phyloP scores from a whole-genome alignment of 64 coral and sea anemone species.

The Acropora tenuis region DNA sequence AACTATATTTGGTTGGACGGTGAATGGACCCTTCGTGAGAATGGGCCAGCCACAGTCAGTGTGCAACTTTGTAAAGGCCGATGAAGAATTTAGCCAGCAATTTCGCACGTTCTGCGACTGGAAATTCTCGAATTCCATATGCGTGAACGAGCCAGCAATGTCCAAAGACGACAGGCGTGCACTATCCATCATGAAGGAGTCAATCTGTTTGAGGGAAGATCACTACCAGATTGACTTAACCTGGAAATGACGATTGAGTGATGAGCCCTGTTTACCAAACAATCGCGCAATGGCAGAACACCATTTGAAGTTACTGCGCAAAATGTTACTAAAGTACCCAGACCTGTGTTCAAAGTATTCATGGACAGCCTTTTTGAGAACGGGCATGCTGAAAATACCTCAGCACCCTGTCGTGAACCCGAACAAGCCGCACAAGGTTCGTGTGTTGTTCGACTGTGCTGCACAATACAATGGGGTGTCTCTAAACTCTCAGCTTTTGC shows the following conservation, averaged over 20 bases:
- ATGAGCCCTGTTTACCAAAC: conserved; percentile 28
- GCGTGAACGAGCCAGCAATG: conserved; percentile 1
- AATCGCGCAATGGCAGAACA: conserved; percentile 40
- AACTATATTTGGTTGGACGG: conserved; percentile 39
- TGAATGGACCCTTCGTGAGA: conserved; percentile 35
- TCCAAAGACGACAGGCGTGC: conserved; percentile 48
- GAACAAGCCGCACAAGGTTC: conserved; percentile 60
- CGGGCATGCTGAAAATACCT: conserved; percentile 29
- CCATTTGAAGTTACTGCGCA: conserved; percentile 9
- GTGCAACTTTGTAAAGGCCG: conserved; percentile 24
- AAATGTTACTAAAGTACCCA: conserved; percentile 18
- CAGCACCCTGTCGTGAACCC: conserved; percentile 67
- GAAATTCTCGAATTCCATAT: conserved; percentile 41
- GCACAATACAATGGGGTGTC: conserved; percentile 15
- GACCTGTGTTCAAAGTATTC: conserved; percentile 38
- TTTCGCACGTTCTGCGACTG: conserved; percentile 48
- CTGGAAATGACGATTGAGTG: conserved; percentile 18
- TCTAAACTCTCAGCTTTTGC: conserved; percentile 24
- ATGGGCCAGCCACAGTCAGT: not conserved
- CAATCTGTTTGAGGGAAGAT: conserved; percentile 1
- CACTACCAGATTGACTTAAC: conserved; percentile 59
- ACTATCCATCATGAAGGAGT: conserved; percentile 41
- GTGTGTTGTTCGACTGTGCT: conserved; percentile 64
- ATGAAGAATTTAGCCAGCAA: conserved; percentile 30
- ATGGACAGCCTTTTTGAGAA: conserved; percentile 40